Conservation (phyloP, 1,140 invertebrate species). For the Drosophila willistoni region DNA sequence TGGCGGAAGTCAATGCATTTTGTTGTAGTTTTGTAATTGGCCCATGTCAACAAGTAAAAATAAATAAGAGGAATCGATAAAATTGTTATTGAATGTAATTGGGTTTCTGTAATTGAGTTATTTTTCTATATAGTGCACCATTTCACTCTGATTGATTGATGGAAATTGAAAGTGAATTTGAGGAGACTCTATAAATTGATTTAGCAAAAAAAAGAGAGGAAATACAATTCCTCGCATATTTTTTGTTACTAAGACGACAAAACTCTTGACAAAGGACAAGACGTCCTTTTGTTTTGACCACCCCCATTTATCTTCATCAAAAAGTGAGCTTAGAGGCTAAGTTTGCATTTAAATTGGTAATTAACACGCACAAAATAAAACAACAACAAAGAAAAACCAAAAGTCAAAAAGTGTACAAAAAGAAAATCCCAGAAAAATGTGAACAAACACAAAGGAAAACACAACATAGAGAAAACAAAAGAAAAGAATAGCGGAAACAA, state of each 20-base stretch:
- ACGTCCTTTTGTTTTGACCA: conserved; percentile 33
- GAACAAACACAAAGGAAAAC: conserved; percentile 46
- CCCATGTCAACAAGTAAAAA: conserved; percentile 51
- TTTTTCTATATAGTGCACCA: conserved; percentile 60
- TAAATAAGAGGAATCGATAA: conserved; percentile 52
- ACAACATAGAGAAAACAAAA: background rate
- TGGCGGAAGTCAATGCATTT: conserved; percentile 61
- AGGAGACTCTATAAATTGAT: conserved; percentile 2
- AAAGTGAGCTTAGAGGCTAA: conserved; percentile 40
- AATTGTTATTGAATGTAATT: conserved; percentile 75
- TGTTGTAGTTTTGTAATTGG: conserved; percentile 69
- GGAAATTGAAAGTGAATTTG: conserved; percentile 58
- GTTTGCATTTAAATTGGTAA: conserved; percentile 81
- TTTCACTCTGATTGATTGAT: conserved; percentile 66
- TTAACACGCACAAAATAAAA: conserved; percentile 52
- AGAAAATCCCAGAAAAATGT: conserved; percentile 23
- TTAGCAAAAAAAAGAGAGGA: background rate
- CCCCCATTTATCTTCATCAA: conserved; percentile 70
- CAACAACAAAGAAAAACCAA: conserved; percentile 49
- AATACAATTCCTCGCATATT: background rate
- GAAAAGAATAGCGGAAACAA: conserved; percentile 45
- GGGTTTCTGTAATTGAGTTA: conserved; percentile 69
- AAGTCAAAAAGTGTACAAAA: conserved; percentile 43
- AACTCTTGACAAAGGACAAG: conserved; percentile 43
- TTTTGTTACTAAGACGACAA: conserved; percentile 9